A percentile compares a stretch with the other conserved stretches of the same genome.
These are phyloP conservation scores for Bombus fervidus DNA, from an alignment of 1,140 invertebrate genomes.

Conservation along the genomic window DNA sequence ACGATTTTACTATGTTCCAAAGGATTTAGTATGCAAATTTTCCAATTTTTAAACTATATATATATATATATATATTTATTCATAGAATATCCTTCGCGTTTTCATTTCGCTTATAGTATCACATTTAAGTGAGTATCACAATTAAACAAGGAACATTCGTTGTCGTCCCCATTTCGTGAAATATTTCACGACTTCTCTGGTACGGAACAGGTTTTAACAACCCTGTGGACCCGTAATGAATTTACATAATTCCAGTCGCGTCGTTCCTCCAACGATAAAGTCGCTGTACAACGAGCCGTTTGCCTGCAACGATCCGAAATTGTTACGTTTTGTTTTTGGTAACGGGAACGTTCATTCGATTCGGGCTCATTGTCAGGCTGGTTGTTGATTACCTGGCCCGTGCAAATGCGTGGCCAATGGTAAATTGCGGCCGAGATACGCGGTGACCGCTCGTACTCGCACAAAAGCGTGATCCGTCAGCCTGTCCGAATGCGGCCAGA, in stretches of 20 bases:
- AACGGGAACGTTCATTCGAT: conserved; percentile 49
- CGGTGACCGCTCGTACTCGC: conserved; percentile 27
- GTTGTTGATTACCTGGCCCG: conserved; percentile 63
- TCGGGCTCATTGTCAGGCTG: conserved; percentile 34
- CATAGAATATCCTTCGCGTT: background rate
- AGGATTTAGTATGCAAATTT: background rate
- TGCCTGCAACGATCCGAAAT: conserved; percentile 36
- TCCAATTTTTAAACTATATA: background rate
- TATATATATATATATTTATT: background rate
- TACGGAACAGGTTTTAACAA: conserved; percentile 8
- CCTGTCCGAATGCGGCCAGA: background rate
- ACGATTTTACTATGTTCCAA: no score
- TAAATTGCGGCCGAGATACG: conserved; percentile 57
- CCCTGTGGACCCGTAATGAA: background rate
- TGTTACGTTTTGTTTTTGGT: conserved; percentile 54
- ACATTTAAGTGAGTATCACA: background rate
- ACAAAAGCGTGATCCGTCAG: conserved; percentile 53
- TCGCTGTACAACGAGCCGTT: background rate
- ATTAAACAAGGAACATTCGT: background rate
- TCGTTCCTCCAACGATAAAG: conserved; percentile 2
- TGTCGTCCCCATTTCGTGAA: background rate
- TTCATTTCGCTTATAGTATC: background rate
- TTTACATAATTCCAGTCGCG: conserved; percentile 44
- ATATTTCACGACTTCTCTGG: conserved; percentile 7
- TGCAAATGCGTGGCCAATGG: conserved; percentile 58